phyloP scores from a whole-genome alignment of 2,888 invertebrate species.

The Macrosoma leucophasiata region DNA sequence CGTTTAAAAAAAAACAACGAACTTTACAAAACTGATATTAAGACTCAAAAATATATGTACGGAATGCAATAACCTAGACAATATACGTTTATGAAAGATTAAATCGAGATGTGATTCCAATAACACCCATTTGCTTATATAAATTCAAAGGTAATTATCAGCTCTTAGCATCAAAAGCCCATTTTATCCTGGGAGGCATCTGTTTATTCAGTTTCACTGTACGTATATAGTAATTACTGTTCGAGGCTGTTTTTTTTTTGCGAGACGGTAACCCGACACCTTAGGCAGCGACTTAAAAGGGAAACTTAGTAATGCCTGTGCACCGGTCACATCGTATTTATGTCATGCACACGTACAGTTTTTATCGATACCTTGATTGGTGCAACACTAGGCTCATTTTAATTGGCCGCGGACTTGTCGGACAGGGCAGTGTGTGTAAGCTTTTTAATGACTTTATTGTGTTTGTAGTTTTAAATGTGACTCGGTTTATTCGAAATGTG shows the following conservation, averaged over 20 bases:
- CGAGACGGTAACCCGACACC: slow-evolving; percentile 53
- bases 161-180: slow-evolving; percentile 21
- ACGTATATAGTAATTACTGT: slow-evolving; percentile 52
- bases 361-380: slow-evolving; percentile 49
- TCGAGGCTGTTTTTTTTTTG: slow-evolving; percentile 37
- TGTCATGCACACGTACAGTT: slow-evolving; percentile 40
- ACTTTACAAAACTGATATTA: no score
- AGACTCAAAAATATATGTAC: no score
- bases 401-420: slow-evolving; percentile 42
- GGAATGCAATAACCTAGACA: no score
- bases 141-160: slow-evolving; percentile 30
- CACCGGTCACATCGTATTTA: slow-evolving; percentile 58
- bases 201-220: slow-evolving; percentile 31
- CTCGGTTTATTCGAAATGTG: slow-evolving; percentile 16
- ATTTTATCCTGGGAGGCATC: slow-evolving; percentile 46
- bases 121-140: slow-evolving; percentile 27
- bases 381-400: slow-evolving; percentile 56
- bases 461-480: slow-evolving; percentile 27
- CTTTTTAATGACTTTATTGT: slow-evolving; percentile 35
- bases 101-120: slow-evolving; percentile 15
- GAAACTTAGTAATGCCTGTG: slow-evolving; percentile 62
- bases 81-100: slow-evolving; percentile 21
- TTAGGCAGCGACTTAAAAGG: slow-evolving; percentile 56
- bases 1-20: no score
- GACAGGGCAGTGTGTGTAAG: slow-evolving; percentile 30